These are phyloP conservation scores for Haemorhous mexicanus DNA, from an alignment of 2,113 vertebrate species.

Conservation along the genomic window DNA sequence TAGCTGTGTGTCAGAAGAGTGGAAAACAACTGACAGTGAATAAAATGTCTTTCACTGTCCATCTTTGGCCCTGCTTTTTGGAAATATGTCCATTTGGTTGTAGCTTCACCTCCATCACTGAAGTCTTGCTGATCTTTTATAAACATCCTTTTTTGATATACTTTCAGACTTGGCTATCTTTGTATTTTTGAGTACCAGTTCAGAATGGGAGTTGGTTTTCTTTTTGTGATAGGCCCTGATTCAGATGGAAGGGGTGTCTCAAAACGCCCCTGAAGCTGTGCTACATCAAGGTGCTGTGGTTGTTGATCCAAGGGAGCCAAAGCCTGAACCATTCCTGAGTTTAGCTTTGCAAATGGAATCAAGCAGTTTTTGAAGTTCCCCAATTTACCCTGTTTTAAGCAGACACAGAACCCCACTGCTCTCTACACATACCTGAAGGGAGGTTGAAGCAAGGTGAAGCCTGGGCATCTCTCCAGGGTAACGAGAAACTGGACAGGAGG, in stretches of 20 bases:
- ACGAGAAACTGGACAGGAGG: not conserved
- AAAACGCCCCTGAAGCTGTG: not conserved
- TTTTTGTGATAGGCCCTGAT: not conserved
- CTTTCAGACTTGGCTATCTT: not conserved
- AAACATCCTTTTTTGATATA: not conserved
- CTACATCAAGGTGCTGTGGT: rapidly evolving
- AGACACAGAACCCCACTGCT: not conserved
- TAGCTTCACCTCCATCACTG: not conserved
- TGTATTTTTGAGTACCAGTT: not conserved
- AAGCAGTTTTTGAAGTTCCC: not conserved
- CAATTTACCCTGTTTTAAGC: not conserved
- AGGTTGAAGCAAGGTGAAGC: not conserved
- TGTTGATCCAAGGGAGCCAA: not conserved
- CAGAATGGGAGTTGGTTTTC: not conserved
- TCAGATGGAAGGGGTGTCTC: not conserved
- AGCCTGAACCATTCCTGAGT: not conserved
- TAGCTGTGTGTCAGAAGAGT: not conserved
- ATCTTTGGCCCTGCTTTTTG: not conserved
- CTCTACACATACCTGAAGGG: not conserved
- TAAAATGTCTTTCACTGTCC: not conserved
- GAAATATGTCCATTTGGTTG: too few species aligned
- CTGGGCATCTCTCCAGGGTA: not conserved
- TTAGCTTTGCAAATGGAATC: not conserved
- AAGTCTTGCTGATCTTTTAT: not conserved
- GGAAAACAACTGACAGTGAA: not conserved